Conservation (phyloP, 2,797 vertebrate genomes). For the Nannoperca australis region DNA sequence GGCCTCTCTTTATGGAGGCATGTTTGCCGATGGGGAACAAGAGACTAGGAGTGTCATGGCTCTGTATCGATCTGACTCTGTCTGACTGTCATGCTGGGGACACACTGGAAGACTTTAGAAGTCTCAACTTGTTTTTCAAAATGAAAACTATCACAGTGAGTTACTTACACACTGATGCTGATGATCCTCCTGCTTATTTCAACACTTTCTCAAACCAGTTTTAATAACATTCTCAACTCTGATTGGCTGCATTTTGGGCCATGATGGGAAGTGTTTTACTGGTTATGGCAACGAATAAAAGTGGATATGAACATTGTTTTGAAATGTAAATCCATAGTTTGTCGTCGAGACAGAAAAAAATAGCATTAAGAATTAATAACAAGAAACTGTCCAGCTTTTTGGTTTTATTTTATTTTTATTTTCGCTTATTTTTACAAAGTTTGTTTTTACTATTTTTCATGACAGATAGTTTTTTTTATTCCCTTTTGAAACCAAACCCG, state of each 20-base stretch:
- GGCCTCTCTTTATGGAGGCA: constrained; percentile 56
- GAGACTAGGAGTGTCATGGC: constrained; percentile 27
- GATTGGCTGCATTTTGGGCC: not conserved
- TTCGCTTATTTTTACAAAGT: no score
- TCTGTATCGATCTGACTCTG: constrained; percentile 38
- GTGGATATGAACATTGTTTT: not conserved
- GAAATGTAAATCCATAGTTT: not conserved
- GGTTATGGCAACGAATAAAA: not conserved
- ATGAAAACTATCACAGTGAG: not conserved
- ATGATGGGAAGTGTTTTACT: no score
- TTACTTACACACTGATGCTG: not conserved
- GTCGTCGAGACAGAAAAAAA: not conserved
- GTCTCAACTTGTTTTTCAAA: not conserved
- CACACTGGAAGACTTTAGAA: not conserved
- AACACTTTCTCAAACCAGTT: not conserved
- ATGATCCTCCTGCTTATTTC: not conserved
- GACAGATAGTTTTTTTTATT: not conserved
- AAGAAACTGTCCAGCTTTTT: not conserved
- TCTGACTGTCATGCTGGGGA: constrained; percentile 24
- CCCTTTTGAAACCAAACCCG: not conserved
- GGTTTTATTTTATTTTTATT: no score
- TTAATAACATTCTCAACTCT: not conserved
- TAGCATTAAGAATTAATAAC: not conserved
- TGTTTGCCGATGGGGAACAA: constrained; percentile 52
- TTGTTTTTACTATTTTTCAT: no score